These are phyloP conservation scores for Lordiphosa clarofinis DNA, from an alignment of 1,140 invertebrate species.

Conservation along the genomic window DNA sequence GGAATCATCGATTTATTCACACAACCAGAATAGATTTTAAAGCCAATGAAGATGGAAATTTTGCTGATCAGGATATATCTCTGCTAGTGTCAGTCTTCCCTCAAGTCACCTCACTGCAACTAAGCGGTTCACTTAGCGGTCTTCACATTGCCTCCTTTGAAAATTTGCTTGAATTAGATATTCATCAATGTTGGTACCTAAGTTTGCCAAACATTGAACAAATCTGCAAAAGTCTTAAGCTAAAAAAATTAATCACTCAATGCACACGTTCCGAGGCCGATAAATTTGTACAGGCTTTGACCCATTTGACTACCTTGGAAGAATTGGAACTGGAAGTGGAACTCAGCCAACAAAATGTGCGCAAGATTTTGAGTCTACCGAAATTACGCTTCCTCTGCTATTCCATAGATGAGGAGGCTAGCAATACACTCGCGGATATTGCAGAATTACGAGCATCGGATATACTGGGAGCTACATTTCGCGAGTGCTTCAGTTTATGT, in stretches of 20 bases:
- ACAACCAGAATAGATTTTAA: conserved; percentile 14
- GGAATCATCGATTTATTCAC: conserved; percentile 9
- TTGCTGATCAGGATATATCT: conserved; percentile 9
- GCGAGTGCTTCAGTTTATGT: conserved; percentile 16
- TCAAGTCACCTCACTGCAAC: conserved; percentile 11
- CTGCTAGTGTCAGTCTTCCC: conserved; percentile 20
- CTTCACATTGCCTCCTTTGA: conserved; percentile 14
- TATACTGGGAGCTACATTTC: conserved; percentile 18
- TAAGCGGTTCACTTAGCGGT: conserved; percentile 24
- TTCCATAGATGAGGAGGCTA: background rate
- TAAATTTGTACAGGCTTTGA: conserved; percentile 13
- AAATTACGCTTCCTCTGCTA: conserved; percentile 22
- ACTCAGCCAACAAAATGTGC: conserved; percentile 8
- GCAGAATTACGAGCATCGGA: conserved; percentile 12
- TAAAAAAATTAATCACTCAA: conserved; percentile 19
- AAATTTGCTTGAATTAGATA: conserved; percentile 20
- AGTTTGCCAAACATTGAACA: conserved; percentile 6
- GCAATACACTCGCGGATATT: conserved; percentile 8
- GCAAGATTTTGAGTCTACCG: conserved; percentile 13
- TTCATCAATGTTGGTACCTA: conserved; percentile 30
- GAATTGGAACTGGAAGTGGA: conserved; percentile 28
- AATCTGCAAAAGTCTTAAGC: conserved; percentile 18
- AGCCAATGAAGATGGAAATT: conserved; percentile 12
- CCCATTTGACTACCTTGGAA: conserved; percentile 10
- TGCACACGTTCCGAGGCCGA: conserved; percentile 12